Conservation (phyloP, 2,888 invertebrate genomes). For the Marasmarcha lunaedactyla region DNA sequence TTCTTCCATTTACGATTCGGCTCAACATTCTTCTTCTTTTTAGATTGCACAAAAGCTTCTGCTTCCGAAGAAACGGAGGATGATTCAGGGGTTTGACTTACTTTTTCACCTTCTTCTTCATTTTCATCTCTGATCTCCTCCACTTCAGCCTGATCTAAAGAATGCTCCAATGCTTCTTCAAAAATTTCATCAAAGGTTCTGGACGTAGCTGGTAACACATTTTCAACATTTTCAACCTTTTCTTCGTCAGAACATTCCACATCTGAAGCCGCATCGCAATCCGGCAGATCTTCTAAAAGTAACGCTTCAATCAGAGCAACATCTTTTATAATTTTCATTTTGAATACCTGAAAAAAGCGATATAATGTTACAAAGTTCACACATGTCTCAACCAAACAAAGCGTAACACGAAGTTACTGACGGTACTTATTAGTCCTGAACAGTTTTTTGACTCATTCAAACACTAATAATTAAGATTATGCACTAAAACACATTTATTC, state of each 20-base stretch:
- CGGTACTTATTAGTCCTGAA: too few relatives aligned
- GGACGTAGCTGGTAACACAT: conserved; percentile 17
- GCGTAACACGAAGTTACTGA: conserved; percentile 7
- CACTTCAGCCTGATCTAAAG: too few relatives aligned
- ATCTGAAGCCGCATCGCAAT: conserved; percentile 18
- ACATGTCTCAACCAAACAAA: conserved; percentile 7
- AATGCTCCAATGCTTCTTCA: conserved; percentile 15
- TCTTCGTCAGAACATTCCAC: conserved; percentile 17
- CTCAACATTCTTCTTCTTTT: too few relatives aligned
- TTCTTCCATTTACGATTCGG: too few relatives aligned
- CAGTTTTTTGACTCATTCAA: too few relatives aligned
- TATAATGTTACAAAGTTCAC: background rate
- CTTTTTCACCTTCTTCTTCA: conserved; percentile 13
- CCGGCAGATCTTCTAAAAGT: conserved; percentile 17
- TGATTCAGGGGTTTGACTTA: conserved; percentile 16
- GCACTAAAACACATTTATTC: too few relatives aligned
- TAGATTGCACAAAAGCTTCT: too few relatives aligned
- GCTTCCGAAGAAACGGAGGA: too few relatives aligned
- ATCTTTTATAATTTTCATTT: conserved; percentile 9
- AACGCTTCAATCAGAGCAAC: conserved; percentile 17
- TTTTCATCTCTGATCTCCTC: conserved; percentile 4
- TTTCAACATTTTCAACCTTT: conserved; percentile 13
- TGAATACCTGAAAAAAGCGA: background rate
- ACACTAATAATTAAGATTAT: too few relatives aligned
- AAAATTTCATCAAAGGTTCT: conserved; percentile 18